Evolutionary conservation across 2,113 vertebrate genomes (phyloP).

Genomic region (Anhinga rufa): DNA sequence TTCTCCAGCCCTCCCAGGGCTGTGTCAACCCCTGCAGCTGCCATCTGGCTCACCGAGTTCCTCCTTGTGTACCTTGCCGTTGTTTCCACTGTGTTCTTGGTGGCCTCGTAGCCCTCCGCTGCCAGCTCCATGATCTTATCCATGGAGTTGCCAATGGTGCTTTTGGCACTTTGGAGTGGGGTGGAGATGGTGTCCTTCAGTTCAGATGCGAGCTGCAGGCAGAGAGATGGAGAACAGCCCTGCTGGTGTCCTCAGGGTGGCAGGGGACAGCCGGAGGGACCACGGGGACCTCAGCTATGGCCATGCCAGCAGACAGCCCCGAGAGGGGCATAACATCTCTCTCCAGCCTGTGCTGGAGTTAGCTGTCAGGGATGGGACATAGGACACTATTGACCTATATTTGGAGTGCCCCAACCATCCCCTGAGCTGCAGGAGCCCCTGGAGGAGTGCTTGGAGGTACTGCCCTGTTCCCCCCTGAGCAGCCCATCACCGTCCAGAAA

Average conservation of each 20-base stretch:
- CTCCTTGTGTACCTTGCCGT: slow-evolving; percentile 54
- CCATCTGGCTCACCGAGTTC: slow-evolving; percentile 68
- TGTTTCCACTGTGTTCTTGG: slow-evolving; percentile 55
- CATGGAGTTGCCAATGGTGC: slow-evolving; percentile 68
- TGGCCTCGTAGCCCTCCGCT: slow-evolving; percentile 45
- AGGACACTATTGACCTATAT: not conserved
- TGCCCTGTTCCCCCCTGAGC: not conserved
- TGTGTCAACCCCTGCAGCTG: slow-evolving; percentile 59
- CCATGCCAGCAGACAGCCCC: not conserved
- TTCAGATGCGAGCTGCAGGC: slow-evolving; percentile 71
- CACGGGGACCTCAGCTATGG: not conserved
- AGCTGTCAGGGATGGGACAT: not conserved
- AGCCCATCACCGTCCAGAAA: not conserved
- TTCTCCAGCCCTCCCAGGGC: slow-evolving; percentile 71
- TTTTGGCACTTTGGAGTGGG: slow-evolving; percentile 66
- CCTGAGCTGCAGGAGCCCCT: not conserved
- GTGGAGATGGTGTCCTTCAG: slow-evolving; percentile 72
- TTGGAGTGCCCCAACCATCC: not conserved
- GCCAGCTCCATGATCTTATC: slow-evolving; percentile 68
- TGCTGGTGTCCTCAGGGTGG: not conserved
- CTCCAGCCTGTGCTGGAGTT: not conserved
- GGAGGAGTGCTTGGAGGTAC: not conserved
- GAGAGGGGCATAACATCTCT: not conserved
- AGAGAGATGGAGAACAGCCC: not conserved
- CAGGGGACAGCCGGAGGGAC: not conserved